Evolutionary conservation across 2,797 vertebrate species (phyloP).

Genomic region (Atherinosoma microstoma): DNA sequence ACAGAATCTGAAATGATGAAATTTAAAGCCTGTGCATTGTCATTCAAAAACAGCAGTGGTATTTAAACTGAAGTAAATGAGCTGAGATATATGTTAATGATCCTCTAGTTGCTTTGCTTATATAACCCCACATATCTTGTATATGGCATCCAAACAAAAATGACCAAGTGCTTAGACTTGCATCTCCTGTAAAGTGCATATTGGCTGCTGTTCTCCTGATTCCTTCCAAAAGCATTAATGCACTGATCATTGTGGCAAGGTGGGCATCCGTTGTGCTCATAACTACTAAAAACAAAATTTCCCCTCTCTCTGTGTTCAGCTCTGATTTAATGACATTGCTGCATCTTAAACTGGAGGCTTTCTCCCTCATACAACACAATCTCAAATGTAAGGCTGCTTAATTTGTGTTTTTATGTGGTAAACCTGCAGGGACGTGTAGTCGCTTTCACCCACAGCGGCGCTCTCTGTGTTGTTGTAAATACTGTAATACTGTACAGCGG

Average conservation of each 20-base stretch:
- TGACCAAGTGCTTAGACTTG: conserved; percentile 79
- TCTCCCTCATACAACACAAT: conserved; percentile 11
- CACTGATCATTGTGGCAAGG: conserved; percentile 89
- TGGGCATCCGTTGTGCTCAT: conserved; percentile 77
- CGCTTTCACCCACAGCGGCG: conserved; percentile 54
- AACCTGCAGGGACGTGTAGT: conserved; percentile 71
- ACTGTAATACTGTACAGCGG: conserved; percentile 90
- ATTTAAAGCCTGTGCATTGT: conserved; percentile 91
- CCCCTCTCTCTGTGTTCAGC: background rate
- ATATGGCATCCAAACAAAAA: conserved; percentile 80
- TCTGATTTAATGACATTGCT: conserved; percentile 62
- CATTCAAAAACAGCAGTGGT: conserved; percentile 79
- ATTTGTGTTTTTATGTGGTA: conserved; percentile 73
- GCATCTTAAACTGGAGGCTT: conserved; percentile 51
- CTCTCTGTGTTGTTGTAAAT: conserved; percentile 83
- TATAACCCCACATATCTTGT: conserved; percentile 87
- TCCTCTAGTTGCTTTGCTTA: conserved; percentile 97
- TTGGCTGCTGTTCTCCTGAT: conserved; percentile 82
- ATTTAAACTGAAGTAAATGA: conserved; percentile 81
- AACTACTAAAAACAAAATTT: conserved; percentile 47
- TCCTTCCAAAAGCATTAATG: conserved; percentile 85
- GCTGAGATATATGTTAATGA: conserved; percentile 91
- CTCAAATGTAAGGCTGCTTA: conserved; percentile 67
- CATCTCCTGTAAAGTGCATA: conserved; percentile 88
- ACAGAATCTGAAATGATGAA: conserved; percentile 64